phyloP scores from a whole-genome alignment of 92 coral and sea anemone species.

The Blastomussa wellsi region DNA sequence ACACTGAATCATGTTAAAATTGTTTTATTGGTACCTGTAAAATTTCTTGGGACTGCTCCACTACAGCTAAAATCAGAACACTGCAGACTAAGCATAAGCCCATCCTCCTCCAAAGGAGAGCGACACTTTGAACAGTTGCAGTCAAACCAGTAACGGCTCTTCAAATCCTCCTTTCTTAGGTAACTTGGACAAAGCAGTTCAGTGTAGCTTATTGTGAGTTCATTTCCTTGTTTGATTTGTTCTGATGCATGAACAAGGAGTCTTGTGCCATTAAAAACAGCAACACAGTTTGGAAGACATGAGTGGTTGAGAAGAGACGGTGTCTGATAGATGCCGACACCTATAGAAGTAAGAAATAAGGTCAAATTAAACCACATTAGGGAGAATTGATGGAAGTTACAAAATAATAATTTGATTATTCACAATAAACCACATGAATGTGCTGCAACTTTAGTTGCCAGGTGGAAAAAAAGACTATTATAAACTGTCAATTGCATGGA shows the following conservation, averaged over 20 bases:
- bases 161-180: conserved; percentile 70
- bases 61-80: conserved; percentile 66
- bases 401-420: too few relatives aligned
- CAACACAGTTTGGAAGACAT: conserved; percentile 91
- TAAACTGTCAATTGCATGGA: too few relatives aligned
- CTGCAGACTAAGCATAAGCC: conserved; percentile 63
- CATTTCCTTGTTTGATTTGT: conserved; percentile 68
- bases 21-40: conserved; percentile 3
- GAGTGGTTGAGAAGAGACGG: conserved; percentile 88
- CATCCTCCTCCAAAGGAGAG: conserved; percentile 56
- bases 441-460: too few relatives aligned
- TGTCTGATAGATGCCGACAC: conserved; percentile 76
- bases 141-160: conserved; percentile 77
- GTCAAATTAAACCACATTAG: background rate
- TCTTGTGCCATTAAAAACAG: conserved; percentile 68
- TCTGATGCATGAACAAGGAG: conserved; percentile 66
- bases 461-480: too few relatives aligned
- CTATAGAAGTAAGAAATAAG: conserved; percentile 40
- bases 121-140: conserved; percentile 76
- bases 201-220: conserved; percentile 90
- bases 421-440: background rate
- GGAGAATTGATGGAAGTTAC: too few relatives aligned
- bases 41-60: conserved; percentile 46
- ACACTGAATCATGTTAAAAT: background rate
- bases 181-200: conserved; percentile 78